Base-by-base conservation (phyloP, 1,140 invertebrate genomes). In the Stegodyphus mimosarum region DNA sequence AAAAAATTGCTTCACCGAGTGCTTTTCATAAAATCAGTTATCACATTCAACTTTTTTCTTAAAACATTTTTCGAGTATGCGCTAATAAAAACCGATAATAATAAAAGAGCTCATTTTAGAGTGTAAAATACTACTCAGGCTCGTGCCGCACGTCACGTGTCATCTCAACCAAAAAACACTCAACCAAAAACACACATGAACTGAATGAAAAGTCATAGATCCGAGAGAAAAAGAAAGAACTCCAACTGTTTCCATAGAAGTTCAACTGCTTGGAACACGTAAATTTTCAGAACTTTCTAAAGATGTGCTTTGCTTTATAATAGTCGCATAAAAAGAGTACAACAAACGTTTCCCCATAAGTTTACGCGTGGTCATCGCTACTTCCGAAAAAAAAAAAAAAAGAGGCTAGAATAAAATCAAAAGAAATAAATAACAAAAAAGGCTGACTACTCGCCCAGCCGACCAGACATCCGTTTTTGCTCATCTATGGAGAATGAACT, bases 401-500 rank as follows among this genome's bases (percentile, higher is more conserved):
- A 9, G 15, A 60, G 5, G 15, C 9, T 9, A 60, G 15, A 15
- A 9, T 60, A 15, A 15, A 60, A 15, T 9, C 9, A 60, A 60
- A 60, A 60, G 15, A 15, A 60, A 60, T 11, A 60, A 60, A 60
- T 11, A 15, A 11, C 9, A 15, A 60, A 60, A 60, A 60, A 15
- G 9, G 9, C 15, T 60, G 55, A 4, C 55, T 60, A 60, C 15
- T 75, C 72, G 52, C 60, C 33, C 74, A 66, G 51, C 74, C 74
- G 74, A 76, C 60, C 74, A 76, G 33, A 76, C 55, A 76, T 76
- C 74, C 74, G 74, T 53, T 50, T n/a, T 51, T 18, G 60, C 74
- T 76, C 55, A 76, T 49, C 60, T 60, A 49, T 76, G 74, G 74
- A 76, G 33, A 33, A 76, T 76, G 74, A 76, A 76, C 74, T 76